Base-by-base conservation (phyloP, 2,113 vertebrate species). In the Pluvialis apricaria region DNA sequence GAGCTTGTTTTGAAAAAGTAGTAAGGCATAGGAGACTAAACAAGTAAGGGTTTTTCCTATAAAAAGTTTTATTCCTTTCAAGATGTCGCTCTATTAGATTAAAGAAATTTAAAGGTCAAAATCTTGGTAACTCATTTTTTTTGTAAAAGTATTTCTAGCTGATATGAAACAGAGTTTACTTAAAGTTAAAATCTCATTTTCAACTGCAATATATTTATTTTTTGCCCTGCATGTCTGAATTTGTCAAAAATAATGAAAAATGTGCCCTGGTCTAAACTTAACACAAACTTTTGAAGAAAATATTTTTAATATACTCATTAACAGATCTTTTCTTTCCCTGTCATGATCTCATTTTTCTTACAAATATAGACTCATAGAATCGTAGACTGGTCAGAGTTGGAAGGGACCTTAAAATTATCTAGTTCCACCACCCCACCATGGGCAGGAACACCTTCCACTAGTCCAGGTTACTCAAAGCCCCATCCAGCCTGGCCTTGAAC, bases 221-320 rank as follows among this genome's bases (percentile, higher is more conserved):
- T 73, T 78, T 38, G 1, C 4, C 16, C 4, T 12, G 0, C 1
- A 0, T 24, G 2, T 17, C 13, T 71, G 47, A 86, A 54, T 81
- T 77, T 71, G 11, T 14, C 2, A 81, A 89, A 81, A 86, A 57
- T 13, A 57, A 15, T 28, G 15, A 61, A 83, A 83, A 86, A 52
- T 15, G 0, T 19, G 2, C 42, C 15, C 12, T 21, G 22, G 70
- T 70, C 9, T 73, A 77, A 70, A 28, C 5, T 21, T 62, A 42
- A 61, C 5, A 65, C 15, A 0, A 49, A 11, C 40, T 75, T 90
- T 61, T 44, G 0, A 22, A 60, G 21, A 51, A 81, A 81, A n/a
- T 3, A 44, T 19, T 42, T 76, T 21, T 54, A 49, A 55, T 44
- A 2, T 54, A 47, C 4, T 68, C 10, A 25, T 15, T 66, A 13